Evolutionary conservation across 2,888 invertebrate genomes (phyloP), one percentile per base, ranked within the genome.

Genomic region (Perizoma flavofasciatum): DNA sequence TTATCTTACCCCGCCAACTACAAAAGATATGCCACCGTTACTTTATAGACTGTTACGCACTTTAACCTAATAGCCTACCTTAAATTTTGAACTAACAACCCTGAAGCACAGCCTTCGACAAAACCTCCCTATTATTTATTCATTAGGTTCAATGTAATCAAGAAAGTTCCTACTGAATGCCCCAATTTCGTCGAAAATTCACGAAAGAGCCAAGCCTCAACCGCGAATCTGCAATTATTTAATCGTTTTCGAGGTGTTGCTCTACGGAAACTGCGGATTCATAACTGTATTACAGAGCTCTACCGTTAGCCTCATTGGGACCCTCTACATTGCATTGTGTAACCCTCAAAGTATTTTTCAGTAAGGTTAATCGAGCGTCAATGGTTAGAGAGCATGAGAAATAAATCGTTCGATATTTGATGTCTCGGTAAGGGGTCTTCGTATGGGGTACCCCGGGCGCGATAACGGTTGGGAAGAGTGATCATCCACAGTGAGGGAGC

Each of bases 181-280:
- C 79, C 82, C 82, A 85, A 83, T 86, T 86, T 84, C 74, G 76
- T 76, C 67, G 79, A 79, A 86, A 86, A 83, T 85, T 86, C 77
- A 82, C 83, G 79, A 85, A 84, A 79, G 76, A 81, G 75, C 81
- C 75, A 69, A 75, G 66, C 78, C 71, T 73, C 78, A 79, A 84
- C 85, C 85, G 77, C 83, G 83, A 82, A 79, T 85, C 84, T 86
- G 81, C 85, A 84, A 86, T 88, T 86, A 89, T 89, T 88, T 86
- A 83, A 87, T 86, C 85, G 85, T 85, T 86, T 86, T 84, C 74
- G 83, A 86, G 82, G 85, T 88, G 85, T 85, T 85, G 75, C 81
- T 83, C 77, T 69, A 79, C 82, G 83, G 82, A 85, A 85, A 86
- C 83, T 79, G 81, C 70, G 79, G 75, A 78, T 75, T 77, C 71